Base-by-base conservation (phyloP, 1,140 invertebrate genomes). In the Aphidius gifuensis region DNA sequence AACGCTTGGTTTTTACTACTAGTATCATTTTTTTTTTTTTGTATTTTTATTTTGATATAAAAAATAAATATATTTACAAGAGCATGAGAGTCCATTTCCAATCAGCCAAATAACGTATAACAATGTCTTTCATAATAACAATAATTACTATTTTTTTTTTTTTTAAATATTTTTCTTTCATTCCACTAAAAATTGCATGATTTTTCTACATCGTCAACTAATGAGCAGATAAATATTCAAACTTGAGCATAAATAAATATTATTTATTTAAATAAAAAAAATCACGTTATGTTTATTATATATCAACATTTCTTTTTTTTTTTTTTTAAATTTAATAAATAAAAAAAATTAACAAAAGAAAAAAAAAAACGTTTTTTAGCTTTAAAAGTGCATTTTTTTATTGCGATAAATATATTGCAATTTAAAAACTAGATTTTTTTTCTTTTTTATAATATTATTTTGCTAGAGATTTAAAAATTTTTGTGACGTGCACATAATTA, bases 11-110 rank as follows among this genome's bases (percentile, higher is more conserved):
- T 32, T 32, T 32, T 32, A 32, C 23, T 32, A 32, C 23, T 32
- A 32, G 23, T 32, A 3, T 32, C 4, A 3, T 4, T 32, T 32
- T 32, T 32, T 32, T 32, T 32, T 32, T 32, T 4, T 32, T 32
- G 1, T 32, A 1, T 32, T 32, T 2, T 32, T 3, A 2, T 23
- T 23, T 23, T 23, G 9, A 4, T 49, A 48, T 48, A 58, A 58
- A 58, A 58, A 58, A 58, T 58, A 58, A 58, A 58, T 58, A 48
- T 58, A 58, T 58, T 58, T 58, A 58, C 57, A 58, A 58, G n/a
- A 57, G 55, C 43, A 38, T 48, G 32, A 39, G 38, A 58, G 49
- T 16, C 49, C 38, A 58, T 58, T 58, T 45, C 45, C 32, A 58
- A 48, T 54, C 49, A 50, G 45, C 44, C 61, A 58, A 58, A 44